Conservation (phyloP, 1,140 invertebrate genomes). For the Drosophila arawakana region DNA sequence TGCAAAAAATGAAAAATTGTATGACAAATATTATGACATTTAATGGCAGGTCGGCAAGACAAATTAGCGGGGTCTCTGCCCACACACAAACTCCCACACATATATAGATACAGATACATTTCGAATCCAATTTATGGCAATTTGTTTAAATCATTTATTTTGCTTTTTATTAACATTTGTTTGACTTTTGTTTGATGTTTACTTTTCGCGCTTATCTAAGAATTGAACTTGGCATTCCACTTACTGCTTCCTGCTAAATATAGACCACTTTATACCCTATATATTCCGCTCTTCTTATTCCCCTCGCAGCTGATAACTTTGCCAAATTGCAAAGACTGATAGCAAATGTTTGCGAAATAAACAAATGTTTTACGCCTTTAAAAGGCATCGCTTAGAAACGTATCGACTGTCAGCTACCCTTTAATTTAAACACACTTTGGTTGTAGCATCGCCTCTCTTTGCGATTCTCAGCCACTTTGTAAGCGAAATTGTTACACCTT, state of each 20-base stretch:
- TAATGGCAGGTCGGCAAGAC: not conserved
- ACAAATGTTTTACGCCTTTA: not conserved
- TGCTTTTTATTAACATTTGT: not conserved
- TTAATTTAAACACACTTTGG: not conserved
- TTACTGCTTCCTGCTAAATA: not conserved
- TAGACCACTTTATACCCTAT: conserved; percentile 1
- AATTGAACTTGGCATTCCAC: conserved; percentile 1
- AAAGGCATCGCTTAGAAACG: too few species aligned
- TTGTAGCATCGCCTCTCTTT: not conserved
- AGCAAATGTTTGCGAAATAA: not conserved
- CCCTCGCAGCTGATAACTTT: conserved; percentile 16
- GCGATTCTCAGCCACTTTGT: not conserved
- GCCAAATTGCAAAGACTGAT: conserved; percentile 7
- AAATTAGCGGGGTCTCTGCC: too few species aligned
- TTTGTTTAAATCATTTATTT: not conserved
- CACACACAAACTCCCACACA: too few species aligned
- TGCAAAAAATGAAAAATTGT: conserved; percentile 19
- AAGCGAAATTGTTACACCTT: conserved; percentile 3
- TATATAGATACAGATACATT: not conserved
- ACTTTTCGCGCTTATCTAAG: conserved; percentile 13
- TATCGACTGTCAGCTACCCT: not conserved
- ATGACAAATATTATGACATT: conserved; percentile 34
- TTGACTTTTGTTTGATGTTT: not conserved
- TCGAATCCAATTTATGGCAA: too few species aligned
- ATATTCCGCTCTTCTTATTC: not conserved